These are phyloP conservation scores for Bungarus multicinctus DNA, from an alignment of 2,113 vertebrate genomes.

Conservation along the genomic window DNA sequence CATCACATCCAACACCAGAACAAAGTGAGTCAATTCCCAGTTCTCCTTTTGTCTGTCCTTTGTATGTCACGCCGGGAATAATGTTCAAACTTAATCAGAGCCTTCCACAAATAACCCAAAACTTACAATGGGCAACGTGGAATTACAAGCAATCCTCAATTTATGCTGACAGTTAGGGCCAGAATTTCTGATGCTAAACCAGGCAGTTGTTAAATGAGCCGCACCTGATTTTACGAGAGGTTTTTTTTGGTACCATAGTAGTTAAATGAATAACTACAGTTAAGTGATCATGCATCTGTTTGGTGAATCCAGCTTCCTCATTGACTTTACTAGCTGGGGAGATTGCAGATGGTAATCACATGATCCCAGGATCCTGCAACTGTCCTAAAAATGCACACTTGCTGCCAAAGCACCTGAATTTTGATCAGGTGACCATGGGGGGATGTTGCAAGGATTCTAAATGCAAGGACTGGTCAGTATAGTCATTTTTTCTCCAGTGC, in stretches of 20 bases:
- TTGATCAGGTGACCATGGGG: neutral
- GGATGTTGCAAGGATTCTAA: neutral
- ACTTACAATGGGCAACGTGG: neutral
- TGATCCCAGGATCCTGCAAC: neutral
- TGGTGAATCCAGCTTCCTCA: neutral
- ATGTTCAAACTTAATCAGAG: neutral
- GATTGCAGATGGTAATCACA: neutral
- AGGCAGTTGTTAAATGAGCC: neutral
- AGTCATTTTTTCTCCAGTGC: neutral
- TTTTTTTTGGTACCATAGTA: neutral
- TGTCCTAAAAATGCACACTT: neutral
- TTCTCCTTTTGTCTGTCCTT: neutral
- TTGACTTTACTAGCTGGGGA: neutral
- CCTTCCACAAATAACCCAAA: neutral
- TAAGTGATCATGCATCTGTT: neutral
- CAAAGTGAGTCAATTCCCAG: slow-evolving; percentile 67
- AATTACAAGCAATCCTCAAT: neutral
- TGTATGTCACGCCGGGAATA: neutral
- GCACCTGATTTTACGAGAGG: neutral
- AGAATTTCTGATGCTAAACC: neutral
- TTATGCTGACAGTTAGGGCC: neutral
- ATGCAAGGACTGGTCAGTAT: neutral
- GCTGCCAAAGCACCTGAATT: neutral
- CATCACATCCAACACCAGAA: slow-evolving; percentile 81
- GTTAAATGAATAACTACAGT: neutral